Evolutionary conservation across 2,888 invertebrate genomes (phyloP), one percentile per base, ranked within the genome.

Genomic region (Latrodectus elegans): DNA sequence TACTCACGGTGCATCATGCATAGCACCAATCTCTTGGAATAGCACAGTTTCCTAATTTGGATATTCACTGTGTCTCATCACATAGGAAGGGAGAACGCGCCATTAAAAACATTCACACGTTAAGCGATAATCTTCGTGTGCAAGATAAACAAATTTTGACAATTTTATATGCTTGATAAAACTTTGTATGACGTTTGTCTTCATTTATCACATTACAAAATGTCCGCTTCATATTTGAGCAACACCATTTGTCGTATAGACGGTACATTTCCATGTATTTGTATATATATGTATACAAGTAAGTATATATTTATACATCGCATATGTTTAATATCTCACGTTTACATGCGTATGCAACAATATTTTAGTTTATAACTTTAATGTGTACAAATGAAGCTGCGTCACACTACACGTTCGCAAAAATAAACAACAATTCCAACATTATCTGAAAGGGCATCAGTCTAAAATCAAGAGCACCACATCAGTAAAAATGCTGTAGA

Each of bases 151-250:
- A 88, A 88, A 84, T 73, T 79, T 84, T 68, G 88, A 88, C 80
- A 84, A 84, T 79, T 87, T 88, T 72, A 78, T 88, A 77, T 88
- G 76, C 88, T 88, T 88, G 84, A 88, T 88, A 88, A 88, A 88
- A 88, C 80, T 84, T 81, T 88, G 83, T 84, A 88, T 73, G 84
- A 80, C 72, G 72, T 88, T 78, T 65, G 76, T 80, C 80, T 77
- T 84, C 82, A 74, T 76, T 73, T 87, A 88, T 88, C 88, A 88
- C 88, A 88, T 88, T 83, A 80, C 52, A 84, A 73, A 88, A 88
- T 80, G 80, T 88, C 76, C 84, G 84, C 84, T 84, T 88, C 84
- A 80, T 26, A 60, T 88, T 88, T 88, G 88, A 84, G 88, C 88
- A 88, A 88, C 88, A 84, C 88, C 84, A 88, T 84, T 79, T 84